phyloP scores from a whole-genome alignment of 1,140 invertebrate genomes.

The Megalonaias nervosa region DNA sequence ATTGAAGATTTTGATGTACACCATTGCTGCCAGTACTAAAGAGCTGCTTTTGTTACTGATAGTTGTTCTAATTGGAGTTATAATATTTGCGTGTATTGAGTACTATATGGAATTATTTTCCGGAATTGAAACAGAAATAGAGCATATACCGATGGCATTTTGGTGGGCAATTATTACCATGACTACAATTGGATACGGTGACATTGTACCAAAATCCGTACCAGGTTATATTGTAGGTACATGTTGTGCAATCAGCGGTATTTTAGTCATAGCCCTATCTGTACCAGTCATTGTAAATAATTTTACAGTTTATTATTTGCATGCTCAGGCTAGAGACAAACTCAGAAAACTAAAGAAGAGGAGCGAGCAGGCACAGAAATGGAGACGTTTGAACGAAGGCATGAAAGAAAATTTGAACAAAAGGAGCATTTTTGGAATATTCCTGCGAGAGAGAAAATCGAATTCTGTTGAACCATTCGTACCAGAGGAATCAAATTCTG shows the following conservation, averaged over 20 bases:
- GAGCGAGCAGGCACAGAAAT: conserved; percentile 38
- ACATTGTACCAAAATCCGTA: conserved; percentile 52
- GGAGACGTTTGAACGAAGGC: background rate
- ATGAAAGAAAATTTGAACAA: too few species aligned
- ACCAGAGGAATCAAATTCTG: too few species aligned
- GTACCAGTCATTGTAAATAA: conserved; percentile 67
- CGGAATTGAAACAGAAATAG: conserved; percentile 22
- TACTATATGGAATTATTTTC: conserved; percentile 55
- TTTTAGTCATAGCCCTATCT: conserved; percentile 61
- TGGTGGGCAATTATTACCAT: conserved; percentile 67
- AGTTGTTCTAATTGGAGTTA: conserved; percentile 52
- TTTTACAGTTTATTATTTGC: conserved; percentile 61
- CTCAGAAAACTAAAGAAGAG: conserved; percentile 43
- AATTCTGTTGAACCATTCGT: too few species aligned
- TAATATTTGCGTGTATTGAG: conserved; percentile 57
- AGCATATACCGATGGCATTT: conserved; percentile 56
- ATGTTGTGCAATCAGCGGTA: conserved; percentile 60
- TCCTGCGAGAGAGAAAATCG: too few species aligned
- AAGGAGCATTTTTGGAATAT: too few species aligned
- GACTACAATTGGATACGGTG: conserved; percentile 67
- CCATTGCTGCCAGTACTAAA: conserved; percentile 54
- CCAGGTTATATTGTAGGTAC: conserved; percentile 59
- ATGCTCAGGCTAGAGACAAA: conserved; percentile 55
- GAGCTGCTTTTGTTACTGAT: conserved; percentile 55
- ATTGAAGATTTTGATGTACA: conserved; percentile 56